Base-by-base conservation (phyloP, 2,888 invertebrate species). In the Cryptocephalus primarius region DNA sequence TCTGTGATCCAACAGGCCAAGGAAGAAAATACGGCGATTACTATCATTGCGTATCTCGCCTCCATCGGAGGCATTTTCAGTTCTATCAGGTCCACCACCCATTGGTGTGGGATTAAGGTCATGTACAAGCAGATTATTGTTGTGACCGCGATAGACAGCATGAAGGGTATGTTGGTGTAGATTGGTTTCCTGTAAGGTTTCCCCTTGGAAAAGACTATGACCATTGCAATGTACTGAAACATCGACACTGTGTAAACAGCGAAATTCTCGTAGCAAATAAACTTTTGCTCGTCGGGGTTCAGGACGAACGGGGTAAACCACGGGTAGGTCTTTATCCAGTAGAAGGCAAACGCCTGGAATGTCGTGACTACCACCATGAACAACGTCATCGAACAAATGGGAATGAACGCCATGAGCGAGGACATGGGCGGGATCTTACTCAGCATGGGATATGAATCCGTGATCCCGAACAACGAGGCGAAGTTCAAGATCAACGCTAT, bases 161-260 rank as follows among this genome's bases (percentile, higher is more conserved):
- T 64, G 45, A 79, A 77, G 31, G 69, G 63, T 55, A 72, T 63
- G 61, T 84, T 84, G 3, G 78, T 78, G 55, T 76, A 79, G 43
- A 83, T 72, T 1, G 76, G 72, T 59, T 75, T 73, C 39, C 83
- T 67, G 58, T 80, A 83, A 0, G 83, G 83, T 45, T 77, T 78
- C 1, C 83, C 83, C 49, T 77, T 76, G 0, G 82, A 80, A 61
- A 79, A 83, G 34, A 77, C 73, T 45, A 82, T 66, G 1, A 79
- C 80, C 65, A 80, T 73, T 1, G 74, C 75, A 22, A 83, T 75
- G 61, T 83, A 83, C 59, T 83, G 83, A 59, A 79, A 83, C 48
- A 77, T 72, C 0, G 82, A 80, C 0, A 79, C 65, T 1, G 75
- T 69, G 60, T 78, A 84, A 2, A 83, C 72, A 0, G 79, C 72